Conservation (phyloP, 2,888 invertebrate genomes). For the Lottia gigantea region DNA sequence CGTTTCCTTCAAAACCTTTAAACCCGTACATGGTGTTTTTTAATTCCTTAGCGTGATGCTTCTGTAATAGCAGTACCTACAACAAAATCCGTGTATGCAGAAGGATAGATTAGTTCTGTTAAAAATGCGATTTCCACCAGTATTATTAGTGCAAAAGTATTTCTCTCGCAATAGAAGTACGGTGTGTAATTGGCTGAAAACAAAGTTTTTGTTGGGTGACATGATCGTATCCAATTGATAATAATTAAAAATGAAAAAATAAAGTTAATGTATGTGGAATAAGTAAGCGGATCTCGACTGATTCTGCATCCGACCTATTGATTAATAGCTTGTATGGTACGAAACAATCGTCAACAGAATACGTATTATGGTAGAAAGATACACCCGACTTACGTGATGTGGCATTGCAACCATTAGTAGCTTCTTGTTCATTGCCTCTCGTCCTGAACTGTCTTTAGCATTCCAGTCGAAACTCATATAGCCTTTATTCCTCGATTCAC, state of each 20-base stretch:
- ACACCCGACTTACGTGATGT: conserved; percentile 43
- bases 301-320: too few relatives aligned
- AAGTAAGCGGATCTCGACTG: background rate
- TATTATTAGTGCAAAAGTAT: too few relatives aligned
- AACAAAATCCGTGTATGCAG: background rate
- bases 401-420: conserved; percentile 52
- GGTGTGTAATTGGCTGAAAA: too few relatives aligned
- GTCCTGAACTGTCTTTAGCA: conserved; percentile 37
- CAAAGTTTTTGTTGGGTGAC: too few relatives aligned
- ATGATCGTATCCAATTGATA: too few relatives aligned
- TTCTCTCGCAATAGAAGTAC: too few relatives aligned
- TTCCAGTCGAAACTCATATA: conserved; percentile 50
- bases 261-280: too few relatives aligned
- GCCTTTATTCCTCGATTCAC: conserved; percentile 33
- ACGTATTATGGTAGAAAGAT: background rate
- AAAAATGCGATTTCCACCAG: too few relatives aligned
- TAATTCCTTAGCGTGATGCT: conserved; percentile 25
- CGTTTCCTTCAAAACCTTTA: conserved; percentile 38
- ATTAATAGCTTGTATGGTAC: too few relatives aligned
- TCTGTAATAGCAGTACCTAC: conserved; percentile 35
- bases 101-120: too few relatives aligned
- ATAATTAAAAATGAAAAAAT: too few relatives aligned
- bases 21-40: conserved; percentile 46
- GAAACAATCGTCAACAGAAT: too few relatives aligned
- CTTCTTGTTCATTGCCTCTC: conserved; percentile 25